Evolutionary conservation across 2,797 vertebrate species (phyloP), one percentile per base, ranked within the genome.

Genomic region (Micropoecilia bifurca): DNA sequence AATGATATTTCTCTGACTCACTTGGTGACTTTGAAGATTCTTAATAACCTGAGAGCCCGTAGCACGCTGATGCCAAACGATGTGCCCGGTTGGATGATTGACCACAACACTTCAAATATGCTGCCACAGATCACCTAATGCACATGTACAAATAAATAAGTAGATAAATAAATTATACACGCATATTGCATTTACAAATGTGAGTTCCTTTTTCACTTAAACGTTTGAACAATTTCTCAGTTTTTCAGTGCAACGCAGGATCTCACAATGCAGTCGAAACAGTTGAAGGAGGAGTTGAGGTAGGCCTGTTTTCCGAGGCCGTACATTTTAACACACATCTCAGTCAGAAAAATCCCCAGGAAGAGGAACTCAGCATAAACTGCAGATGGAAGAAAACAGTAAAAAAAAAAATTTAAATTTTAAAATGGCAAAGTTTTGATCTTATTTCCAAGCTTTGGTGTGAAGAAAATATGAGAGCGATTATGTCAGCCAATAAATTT

Each of bases 11-110:
- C 14, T 39, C 71, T 22, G 47, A 88, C 98, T 97, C 93, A 99
- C 98, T 99, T 99, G 90, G 98, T 99, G 95, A 99, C 97, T 96
- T 99, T 99, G 96, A 99, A 99, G 93, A 99, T 99, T 91, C 98
- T 97, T 95, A 99, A 93, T 96, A 99, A 97, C 96, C 98, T 97
- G 96, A 99, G 97, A 96, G 98, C 98, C 96, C 98, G 96, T 84
- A 99, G 96, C 89, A 99, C 98, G 71, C 98, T 99, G 95, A 99
- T 99, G 87, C 98, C 98, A 83, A 99, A 99, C 12, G 98, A 99
- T 20, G 98, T 99, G 89, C 98, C 98, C 0, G 98, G 98, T 94
- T 99, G 97, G 92, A 99, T 96, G 90, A 97, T 96, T 22, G 97
- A 97, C 97, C 97, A 99, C 88, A 99, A 93, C 84, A 99, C 97